Conservation (phyloP, 2,888 invertebrate genomes). For the Trachelus iudaicus region DNA sequence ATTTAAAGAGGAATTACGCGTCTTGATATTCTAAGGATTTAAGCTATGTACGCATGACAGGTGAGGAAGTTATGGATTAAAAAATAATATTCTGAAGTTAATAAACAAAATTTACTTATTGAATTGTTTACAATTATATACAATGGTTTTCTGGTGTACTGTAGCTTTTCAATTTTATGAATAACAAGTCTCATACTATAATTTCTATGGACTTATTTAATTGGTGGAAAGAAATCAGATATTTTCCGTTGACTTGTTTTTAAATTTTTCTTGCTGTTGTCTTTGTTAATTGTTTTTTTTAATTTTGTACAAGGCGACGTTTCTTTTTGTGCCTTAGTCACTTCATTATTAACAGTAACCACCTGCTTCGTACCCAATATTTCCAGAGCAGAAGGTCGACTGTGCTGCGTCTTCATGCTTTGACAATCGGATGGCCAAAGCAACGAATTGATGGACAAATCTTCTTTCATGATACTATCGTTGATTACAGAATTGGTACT, state of each 20-base stretch:
- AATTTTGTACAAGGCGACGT: not conserved
- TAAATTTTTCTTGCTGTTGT: not conserved
- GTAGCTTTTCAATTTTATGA: not conserved
- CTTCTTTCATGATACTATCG: not conserved
- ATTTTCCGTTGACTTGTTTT: conserved; percentile 37
- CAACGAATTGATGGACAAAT: not conserved
- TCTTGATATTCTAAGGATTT: not conserved
- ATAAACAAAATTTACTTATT: not conserved
- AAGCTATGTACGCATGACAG: not conserved
- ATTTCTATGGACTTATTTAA: not conserved
- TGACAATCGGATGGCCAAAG: not conserved
- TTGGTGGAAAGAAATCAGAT: conserved; percentile 38
- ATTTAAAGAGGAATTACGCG: not conserved
- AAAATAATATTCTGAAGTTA: not conserved
- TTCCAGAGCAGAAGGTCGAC: not conserved
- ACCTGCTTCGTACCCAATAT: not conserved
- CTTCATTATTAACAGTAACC: not conserved
- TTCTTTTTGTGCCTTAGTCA: not conserved
- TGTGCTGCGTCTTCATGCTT: not conserved
- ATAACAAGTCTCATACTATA: not conserved
- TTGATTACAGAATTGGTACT: not conserved
- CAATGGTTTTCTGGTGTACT: not conserved
- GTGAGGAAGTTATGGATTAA: not conserved
- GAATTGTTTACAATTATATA: conserved; percentile 2
- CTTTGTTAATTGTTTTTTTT: not conserved